Evolutionary conservation across 1,140 invertebrate species (phyloP).

Genomic region (Drosophila sproati): DNA sequence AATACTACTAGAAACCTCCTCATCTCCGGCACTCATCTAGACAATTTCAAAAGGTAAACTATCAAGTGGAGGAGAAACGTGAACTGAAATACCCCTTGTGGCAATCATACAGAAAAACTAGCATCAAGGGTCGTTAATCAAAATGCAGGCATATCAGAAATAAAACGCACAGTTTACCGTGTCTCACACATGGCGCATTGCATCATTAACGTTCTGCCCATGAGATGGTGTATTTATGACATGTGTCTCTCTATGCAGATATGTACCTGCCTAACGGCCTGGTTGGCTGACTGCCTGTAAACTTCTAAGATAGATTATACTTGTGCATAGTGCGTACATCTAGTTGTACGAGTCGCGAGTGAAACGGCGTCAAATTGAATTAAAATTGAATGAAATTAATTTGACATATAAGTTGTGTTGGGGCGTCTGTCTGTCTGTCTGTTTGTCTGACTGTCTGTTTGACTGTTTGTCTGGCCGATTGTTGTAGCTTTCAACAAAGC

Average conservation of each 20-base stretch:
- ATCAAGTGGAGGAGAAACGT: constrained; percentile 28
- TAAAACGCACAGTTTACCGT: constrained; percentile 69
- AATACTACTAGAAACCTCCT: constrained; percentile 43
- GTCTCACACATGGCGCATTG: constrained; percentile 67
- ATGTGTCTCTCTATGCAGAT: constrained; percentile 19
- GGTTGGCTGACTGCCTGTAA: constrained; percentile 18
- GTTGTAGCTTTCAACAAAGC: constrained; percentile 67
- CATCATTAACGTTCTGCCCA: constrained; percentile 66
- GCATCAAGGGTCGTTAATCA: constrained; percentile 74
- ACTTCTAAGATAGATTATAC: constrained; percentile 24
- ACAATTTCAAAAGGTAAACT: constrained; percentile 61
- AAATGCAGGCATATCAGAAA: constrained; percentile 67
- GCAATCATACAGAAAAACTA: constrained; percentile 49
- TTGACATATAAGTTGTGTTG: constrained; percentile 76
- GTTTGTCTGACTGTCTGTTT: constrained; percentile 29
- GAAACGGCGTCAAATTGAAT: constrained; percentile 80
- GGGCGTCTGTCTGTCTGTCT: constrained; percentile 33
- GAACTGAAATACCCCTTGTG: constrained; percentile 24
- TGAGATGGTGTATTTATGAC: constrained; percentile 13
- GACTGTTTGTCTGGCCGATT: constrained; percentile 23
- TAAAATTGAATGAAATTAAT: constrained; percentile 82
- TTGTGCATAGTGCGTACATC: constrained; percentile 10
- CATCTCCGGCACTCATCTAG: constrained; percentile 27
- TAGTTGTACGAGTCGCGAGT: constrained; percentile 52
- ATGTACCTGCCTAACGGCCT: constrained; percentile 49